A percentile compares a stretch with the other conserved stretches of the same genome.
These are phyloP conservation scores for Cryptoblepharus egeriae DNA, from an alignment of 2,797 vertebrate species.

Conservation along the genomic window DNA sequence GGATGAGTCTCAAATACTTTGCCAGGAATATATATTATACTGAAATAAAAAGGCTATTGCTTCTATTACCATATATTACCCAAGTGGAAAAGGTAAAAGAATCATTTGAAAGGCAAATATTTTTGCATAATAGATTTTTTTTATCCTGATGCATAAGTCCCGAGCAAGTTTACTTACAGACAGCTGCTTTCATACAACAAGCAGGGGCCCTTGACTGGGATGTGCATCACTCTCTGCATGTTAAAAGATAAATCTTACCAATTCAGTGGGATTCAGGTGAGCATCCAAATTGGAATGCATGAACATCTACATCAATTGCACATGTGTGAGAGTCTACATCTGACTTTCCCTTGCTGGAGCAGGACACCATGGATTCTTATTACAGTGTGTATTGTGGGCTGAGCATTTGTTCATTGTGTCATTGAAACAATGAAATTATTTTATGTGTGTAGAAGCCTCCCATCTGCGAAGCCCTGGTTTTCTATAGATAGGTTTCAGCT, in stretches of 20 bases:
- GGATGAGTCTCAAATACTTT: constrained; percentile 50
- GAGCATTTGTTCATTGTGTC: background rate
- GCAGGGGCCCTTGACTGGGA: background rate
- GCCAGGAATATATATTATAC: constrained; percentile 63
- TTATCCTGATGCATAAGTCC: too few relatives aligned
- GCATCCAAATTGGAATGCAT: background rate
- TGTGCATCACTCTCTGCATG: background rate
- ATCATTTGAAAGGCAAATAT: background rate
- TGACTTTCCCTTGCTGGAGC: background rate
- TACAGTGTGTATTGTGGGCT: background rate
- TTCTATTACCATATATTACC: constrained; percentile 35
- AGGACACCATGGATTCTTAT: background rate
- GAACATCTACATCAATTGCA: background rate
- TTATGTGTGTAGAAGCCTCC: too few relatives aligned
- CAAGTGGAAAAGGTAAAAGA: constrained; percentile 3
- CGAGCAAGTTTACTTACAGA: background rate
- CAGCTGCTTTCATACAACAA: background rate
- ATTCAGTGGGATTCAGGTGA: background rate
- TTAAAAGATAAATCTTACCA: background rate
- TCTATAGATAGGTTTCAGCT: too few relatives aligned
- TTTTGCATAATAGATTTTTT: background rate
- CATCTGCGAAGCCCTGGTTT: too few relatives aligned
- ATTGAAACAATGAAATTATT: too few relatives aligned
- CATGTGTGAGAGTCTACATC: too few relatives aligned
- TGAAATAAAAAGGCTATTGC: constrained; percentile 50